Evolutionary conservation across 2,113 vertebrate genomes (phyloP).

Genomic region (Cephalopholis sonnerati): DNA sequence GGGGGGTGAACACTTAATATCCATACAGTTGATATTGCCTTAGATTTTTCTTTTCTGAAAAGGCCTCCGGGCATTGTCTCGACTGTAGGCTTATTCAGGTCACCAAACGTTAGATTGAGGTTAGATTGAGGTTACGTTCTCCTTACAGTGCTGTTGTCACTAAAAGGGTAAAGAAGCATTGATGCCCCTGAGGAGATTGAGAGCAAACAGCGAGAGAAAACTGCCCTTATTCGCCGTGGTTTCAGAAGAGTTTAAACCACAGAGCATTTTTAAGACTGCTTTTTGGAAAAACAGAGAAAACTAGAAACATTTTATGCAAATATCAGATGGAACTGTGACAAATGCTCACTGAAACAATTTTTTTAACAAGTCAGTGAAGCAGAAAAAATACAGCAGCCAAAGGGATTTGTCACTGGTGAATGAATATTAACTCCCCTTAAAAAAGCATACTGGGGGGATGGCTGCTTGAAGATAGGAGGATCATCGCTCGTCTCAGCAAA

Average conservation of each 20-base stretch:
- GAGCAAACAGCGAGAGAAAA: slow-evolving; percentile 2
- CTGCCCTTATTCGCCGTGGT: slow-evolving; percentile 14
- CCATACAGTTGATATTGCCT: slow-evolving; percentile 44
- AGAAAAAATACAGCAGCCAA: slow-evolving; percentile 2
- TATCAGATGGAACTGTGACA: slow-evolving; percentile 21
- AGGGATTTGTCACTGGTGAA: slow-evolving; percentile 11
- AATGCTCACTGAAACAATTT: background rate
- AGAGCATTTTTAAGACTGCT: background rate
- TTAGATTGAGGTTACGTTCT: slow-evolving; percentile 30
- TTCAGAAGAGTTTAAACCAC: background rate
- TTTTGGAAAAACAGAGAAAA: background rate
- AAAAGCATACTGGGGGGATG: slow-evolving; percentile 14
- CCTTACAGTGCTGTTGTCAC: slow-evolving; percentile 24
- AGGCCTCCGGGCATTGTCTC: slow-evolving; percentile 8
- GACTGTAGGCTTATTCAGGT: slow-evolving; percentile 53
- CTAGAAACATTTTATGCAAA: background rate
- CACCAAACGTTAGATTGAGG: slow-evolving; percentile 41
- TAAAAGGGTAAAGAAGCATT: slow-evolving; percentile 23
- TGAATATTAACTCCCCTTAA: slow-evolving; percentile 20
- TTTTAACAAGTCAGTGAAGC: slow-evolving; percentile 9
- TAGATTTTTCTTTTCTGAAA: slow-evolving; percentile 37
- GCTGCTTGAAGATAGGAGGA: slow-evolving; percentile 48
- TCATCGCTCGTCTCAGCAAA: slow-evolving; percentile 55
- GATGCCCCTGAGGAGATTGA: slow-evolving; percentile 14
- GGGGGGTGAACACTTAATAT: slow-evolving; percentile 29